These are phyloP conservation scores for Diglossa cyanea DNA, from an alignment of 2,797 vertebrate genomes.

Conservation along the genomic window DNA sequence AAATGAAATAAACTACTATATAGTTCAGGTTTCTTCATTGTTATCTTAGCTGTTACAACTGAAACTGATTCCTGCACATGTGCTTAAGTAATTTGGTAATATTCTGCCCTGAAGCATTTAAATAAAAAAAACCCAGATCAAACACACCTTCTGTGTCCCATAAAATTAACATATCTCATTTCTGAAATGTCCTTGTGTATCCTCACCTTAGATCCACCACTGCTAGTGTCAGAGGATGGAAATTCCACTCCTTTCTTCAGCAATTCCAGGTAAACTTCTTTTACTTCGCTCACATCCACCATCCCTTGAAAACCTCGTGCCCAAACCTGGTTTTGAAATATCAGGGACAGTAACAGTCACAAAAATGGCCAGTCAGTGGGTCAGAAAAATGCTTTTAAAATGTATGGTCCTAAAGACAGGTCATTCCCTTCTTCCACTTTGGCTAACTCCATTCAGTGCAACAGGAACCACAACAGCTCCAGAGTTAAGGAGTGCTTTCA, in stretches of 20 bases:
- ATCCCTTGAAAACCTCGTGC: slow-evolving; percentile 70
- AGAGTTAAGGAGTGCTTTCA: background rate
- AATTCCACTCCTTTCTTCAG: slow-evolving; percentile 81
- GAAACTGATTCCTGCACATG: background rate
- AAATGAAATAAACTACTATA: background rate
- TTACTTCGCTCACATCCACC: slow-evolving; percentile 77
- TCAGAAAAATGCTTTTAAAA: background rate
- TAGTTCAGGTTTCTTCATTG: background rate
- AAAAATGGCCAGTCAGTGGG: background rate
- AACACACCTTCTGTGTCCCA: background rate
- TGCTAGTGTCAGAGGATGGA: slow-evolving; percentile 50
- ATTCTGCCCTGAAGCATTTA: slow-evolving; percentile 5
- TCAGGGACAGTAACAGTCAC: background rate
- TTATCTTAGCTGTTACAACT: slow-evolving; percentile 2
- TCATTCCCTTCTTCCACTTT: background rate
- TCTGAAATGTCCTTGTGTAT: background rate
- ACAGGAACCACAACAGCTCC: background rate
- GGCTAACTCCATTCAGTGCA: background rate
- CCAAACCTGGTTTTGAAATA: slow-evolving; percentile 70
- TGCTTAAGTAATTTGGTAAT: background rate
- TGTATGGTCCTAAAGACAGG: background rate
- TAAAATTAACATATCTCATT: background rate
- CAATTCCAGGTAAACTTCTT: slow-evolving; percentile 78
- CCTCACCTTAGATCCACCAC: slow-evolving; percentile 59
- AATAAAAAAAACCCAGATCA: background rate